phyloP scores from a whole-genome alignment of 2,888 invertebrate genomes.

The Calameuta filiformis region DNA sequence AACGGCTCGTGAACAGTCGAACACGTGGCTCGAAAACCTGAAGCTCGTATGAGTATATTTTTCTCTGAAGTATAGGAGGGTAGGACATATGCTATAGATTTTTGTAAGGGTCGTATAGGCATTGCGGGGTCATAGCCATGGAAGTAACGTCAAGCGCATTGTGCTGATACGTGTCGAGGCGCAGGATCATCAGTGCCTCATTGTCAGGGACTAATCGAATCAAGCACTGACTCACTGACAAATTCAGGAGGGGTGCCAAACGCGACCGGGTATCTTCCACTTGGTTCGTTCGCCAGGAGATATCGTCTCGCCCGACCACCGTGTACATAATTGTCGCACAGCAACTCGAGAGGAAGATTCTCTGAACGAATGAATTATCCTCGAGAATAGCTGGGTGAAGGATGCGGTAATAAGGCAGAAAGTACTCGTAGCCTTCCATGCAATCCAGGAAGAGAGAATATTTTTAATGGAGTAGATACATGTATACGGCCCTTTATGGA shows the following conservation, averaged over 20 bases:
- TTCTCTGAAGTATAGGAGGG: not conserved
- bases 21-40: not conserved
- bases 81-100: slow-evolving; percentile 9
- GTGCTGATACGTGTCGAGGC: slow-evolving; percentile 47
- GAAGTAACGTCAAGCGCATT: slow-evolving; percentile 43
- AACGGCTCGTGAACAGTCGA: slow-evolving; percentile 12
- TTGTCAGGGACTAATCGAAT: slow-evolving; percentile 57
- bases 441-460: not conserved
- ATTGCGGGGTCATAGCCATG: slow-evolving; percentile 29
- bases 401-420: not conserved
- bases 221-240: slow-evolving; percentile 49
- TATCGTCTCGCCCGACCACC: not conserved
- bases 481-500: slow-evolving; percentile 31
- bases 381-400: not conserved
- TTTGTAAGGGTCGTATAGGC: slow-evolving; percentile 2
- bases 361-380: not conserved
- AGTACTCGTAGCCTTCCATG: not conserved
- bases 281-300: slow-evolving; percentile 18
- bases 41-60: not conserved
- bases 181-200: slow-evolving; percentile 55
- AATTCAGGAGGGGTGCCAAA: slow-evolving; percentile 18
- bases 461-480: not conserved
- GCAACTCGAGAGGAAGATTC: not conserved
- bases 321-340: not conserved
- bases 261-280: slow-evolving; percentile 6